Conservation (phyloP, 2,888 invertebrate species). For the Xestia sexstrigata region DNA sequence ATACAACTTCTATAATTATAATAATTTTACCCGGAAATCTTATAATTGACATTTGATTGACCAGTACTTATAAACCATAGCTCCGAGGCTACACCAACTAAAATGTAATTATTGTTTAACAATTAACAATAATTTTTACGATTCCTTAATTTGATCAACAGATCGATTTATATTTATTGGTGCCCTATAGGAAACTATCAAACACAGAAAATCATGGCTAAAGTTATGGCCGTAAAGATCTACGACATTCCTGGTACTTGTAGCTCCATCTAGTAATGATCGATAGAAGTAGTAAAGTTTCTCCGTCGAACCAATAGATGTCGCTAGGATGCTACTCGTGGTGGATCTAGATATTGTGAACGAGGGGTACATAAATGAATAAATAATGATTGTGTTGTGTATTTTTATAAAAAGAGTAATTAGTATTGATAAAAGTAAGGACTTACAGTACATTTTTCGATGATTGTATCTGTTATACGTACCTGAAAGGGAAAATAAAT, state of each 20-base stretch:
- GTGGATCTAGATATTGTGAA: conserved; percentile 36
- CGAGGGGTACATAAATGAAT: conserved; percentile 73
- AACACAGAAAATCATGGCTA: conserved; percentile 16
- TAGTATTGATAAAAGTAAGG: conserved; percentile 54
- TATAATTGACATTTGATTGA: conserved; percentile 70
- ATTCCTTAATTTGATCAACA: conserved; percentile 57
- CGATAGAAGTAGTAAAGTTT: conserved; percentile 73
- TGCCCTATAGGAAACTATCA: conserved; percentile 34
- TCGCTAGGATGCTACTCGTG: conserved; percentile 61
- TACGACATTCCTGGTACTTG: conserved; percentile 16
- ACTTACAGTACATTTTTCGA: conserved; percentile 68
- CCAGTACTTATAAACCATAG: conserved; percentile 55
- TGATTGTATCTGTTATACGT: conserved; percentile 68
- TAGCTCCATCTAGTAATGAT: conserved; percentile 76
- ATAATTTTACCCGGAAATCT: conserved; percentile 66
- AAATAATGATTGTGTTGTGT: conserved; percentile 56
- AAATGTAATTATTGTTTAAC: conserved; percentile 61
- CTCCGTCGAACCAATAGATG: conserved; percentile 75
- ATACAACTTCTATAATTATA: conserved; percentile 47
- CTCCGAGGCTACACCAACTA: conserved; percentile 61
- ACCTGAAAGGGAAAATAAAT: conserved; percentile 76
- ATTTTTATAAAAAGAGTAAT: conserved; percentile 55
- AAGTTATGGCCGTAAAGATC: conserved; percentile 31
- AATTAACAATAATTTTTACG: conserved; percentile 62
- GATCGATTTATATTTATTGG: conserved; percentile 55